Percentiles rank a stretch among this genome's conserved stretches.
Evolutionary conservation across 1,140 invertebrate genomes (phyloP).

Genomic region (Drosophila kurseongensis): DNA sequence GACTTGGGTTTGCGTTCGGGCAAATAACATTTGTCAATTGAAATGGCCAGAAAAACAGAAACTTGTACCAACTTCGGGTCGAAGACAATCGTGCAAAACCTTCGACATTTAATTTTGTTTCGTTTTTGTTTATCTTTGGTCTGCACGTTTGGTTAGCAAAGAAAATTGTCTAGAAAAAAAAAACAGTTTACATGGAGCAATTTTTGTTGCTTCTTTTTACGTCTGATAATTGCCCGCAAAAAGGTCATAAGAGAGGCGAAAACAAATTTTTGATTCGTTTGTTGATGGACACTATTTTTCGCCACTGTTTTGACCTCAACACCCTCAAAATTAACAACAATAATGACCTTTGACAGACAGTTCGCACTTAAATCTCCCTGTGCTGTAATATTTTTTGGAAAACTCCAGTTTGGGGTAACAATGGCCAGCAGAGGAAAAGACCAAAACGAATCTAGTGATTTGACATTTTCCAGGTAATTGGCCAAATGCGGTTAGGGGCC

Average conservation of each 20-base stretch:
- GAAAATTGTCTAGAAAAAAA: conserved; percentile 59
- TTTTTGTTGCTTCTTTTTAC: conserved; percentile 55
- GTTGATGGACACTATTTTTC: conserved; percentile 41
- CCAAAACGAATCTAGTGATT: conserved; percentile 47
- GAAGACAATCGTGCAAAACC: conserved; percentile 79
- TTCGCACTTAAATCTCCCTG: conserved; percentile 63
- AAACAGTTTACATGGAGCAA: conserved; percentile 55
- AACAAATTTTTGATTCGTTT: conserved; percentile 45
- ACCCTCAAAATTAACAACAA: conserved; percentile 55
- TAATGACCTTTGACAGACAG: conserved; percentile 56
- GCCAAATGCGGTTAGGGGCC: conserved; percentile 58
- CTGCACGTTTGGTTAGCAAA: conserved; percentile 71
- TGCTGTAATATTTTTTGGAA: conserved; percentile 63
- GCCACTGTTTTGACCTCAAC: conserved; percentile 66
- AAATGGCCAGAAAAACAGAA: conserved; percentile 54
- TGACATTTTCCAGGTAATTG: conserved; percentile 75
- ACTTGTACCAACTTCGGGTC: conserved; percentile 31
- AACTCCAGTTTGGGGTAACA: conserved; percentile 25
- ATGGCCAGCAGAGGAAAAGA: conserved; percentile 19
- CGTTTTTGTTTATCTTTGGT: conserved; percentile 60
- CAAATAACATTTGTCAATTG: conserved; percentile 77
- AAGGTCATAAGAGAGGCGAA: conserved; percentile 60
- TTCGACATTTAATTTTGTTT: conserved; percentile 81
- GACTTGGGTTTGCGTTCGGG: conserved; percentile 12
- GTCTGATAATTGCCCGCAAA: conserved; percentile 67